A percentile compares a stretch with the other conserved stretches of the same genome.
Conservation (phyloP, 2,888 invertebrate species). For the Nesidiocoris tenuis region DNA sequence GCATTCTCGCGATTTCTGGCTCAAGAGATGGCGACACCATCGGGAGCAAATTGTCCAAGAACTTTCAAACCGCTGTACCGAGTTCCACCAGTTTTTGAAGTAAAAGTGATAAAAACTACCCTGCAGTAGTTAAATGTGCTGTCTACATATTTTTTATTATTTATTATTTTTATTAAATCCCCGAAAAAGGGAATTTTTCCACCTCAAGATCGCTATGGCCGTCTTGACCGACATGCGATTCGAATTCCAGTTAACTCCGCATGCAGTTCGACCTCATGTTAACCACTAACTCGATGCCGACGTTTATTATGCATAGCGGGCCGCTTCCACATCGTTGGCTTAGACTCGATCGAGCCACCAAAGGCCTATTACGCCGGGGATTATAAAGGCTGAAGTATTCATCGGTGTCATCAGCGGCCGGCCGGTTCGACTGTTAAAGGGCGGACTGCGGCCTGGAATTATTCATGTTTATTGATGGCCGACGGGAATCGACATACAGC, state of each 20-base stretch:
- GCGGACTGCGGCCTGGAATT: constrained; percentile 7
- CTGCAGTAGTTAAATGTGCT: no score
- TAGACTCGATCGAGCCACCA: not conserved
- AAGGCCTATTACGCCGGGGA: constrained; percentile 20
- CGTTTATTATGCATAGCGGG: not conserved
- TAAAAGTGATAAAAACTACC: no score
- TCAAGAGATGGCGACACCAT: no score
- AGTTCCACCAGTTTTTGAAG: no score
- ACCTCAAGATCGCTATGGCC: no score
- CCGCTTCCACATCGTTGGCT: not conserved
- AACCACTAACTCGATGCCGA: not conserved
- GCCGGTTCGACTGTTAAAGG: not conserved
- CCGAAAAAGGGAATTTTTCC: no score
- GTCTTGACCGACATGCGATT: no score
- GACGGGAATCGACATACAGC: constrained; percentile 17
- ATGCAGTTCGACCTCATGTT: not conserved
- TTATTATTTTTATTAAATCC: no score
- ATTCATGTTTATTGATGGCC: constrained; percentile 33
- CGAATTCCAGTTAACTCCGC: not conserved
- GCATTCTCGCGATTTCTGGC: no score
- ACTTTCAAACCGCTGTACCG: no score
- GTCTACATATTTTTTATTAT: no score
- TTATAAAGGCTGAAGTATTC: constrained; percentile 33
- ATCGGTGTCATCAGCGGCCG: constrained; percentile 30
- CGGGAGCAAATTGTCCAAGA: no score